These are phyloP conservation scores for Morbakka virulenta DNA, from an alignment of 30 jellyfish, hydroid and myxozoan species.

Conservation along the genomic window DNA sequence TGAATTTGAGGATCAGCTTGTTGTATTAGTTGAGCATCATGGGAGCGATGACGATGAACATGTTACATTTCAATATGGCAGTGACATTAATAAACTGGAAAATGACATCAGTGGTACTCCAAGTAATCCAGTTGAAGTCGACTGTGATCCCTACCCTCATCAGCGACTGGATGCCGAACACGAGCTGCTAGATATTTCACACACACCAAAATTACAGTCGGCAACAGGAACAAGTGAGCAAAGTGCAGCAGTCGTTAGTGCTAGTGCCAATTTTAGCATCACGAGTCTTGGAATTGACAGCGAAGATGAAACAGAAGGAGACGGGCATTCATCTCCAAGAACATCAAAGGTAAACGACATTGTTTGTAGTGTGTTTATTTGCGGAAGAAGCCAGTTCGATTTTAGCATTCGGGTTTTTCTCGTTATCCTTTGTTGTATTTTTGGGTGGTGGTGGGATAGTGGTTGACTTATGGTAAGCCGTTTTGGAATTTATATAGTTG, in stretches of 20 bases:
- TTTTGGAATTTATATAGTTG: too few species aligned
- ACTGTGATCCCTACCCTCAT: too few species aligned
- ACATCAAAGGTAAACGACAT: too few species aligned
- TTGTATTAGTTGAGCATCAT: constrained; percentile 69
- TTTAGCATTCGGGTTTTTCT: too few species aligned
- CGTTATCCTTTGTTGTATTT: too few species aligned
- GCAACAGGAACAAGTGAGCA: constrained; percentile 69
- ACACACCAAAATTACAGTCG: constrained; percentile 56
- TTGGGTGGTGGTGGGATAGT: too few species aligned
- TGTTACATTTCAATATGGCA: constrained; percentile 41
- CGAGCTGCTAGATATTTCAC: constrained; percentile 49
- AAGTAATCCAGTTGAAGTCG: constrained; percentile 5
- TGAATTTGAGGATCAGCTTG: constrained; percentile 44
- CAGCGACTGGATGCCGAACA: constrained; percentile 32
- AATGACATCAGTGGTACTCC: background rate
- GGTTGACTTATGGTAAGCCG: too few species aligned
- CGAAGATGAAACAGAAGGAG: constrained; percentile 39
- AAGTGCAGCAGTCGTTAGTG: constrained; percentile 70
- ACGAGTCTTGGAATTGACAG: constrained; percentile 63
- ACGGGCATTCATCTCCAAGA: too few species aligned
- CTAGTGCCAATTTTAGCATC: constrained; percentile 55
- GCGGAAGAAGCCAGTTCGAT: too few species aligned
- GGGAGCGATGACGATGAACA: constrained; percentile 62
- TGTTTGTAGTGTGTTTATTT: too few species aligned
- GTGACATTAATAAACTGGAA: constrained; percentile 14